Percentiles rank a stretch among this genome's conserved stretches.
Evolutionary conservation across 2,888 invertebrate genomes (phyloP).

Genomic region (Apotomis betuletana): DNA sequence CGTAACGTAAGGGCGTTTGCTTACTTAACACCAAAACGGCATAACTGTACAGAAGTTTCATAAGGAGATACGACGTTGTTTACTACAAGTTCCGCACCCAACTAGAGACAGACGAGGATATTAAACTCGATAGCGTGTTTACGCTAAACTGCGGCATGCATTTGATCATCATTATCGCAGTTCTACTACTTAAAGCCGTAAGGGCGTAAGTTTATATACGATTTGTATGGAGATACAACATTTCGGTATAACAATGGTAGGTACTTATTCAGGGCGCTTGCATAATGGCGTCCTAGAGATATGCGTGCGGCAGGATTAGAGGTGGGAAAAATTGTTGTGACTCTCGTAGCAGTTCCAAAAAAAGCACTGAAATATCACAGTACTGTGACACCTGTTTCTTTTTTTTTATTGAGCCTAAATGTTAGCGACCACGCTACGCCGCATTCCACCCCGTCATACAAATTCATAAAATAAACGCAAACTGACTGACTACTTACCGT

Average conservation of each 20-base stretch:
- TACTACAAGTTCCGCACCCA: background rate
- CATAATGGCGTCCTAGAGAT: slow-evolving; percentile 26
- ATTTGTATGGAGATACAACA: background rate
- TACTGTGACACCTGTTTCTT: no score
- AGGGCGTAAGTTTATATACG: background rate
- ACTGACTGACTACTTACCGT: no score
- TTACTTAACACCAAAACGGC: background rate
- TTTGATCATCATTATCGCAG: slow-evolving; percentile 32
- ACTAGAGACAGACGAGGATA: slow-evolving; percentile 23
- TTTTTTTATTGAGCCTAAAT: no score
- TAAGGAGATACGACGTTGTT: background rate
- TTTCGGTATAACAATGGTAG: background rate
- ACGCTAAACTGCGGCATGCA: slow-evolving; percentile 26
- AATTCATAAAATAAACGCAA: no score
- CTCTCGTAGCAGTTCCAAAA: no score
- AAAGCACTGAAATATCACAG: no score
- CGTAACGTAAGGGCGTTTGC: background rate
- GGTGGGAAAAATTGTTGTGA: no score
- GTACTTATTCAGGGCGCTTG: slow-evolving; percentile 18
- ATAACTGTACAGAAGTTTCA: background rate
- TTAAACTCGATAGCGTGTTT: slow-evolving; percentile 31
- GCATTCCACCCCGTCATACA: no score
- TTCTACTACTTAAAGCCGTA: background rate
- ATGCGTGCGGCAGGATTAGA: slow-evolving; percentile 12
- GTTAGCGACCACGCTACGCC: no score